Evolutionary conservation across 2,888 invertebrate species (phyloP), one percentile per base, ranked within the genome.

Genomic region (Parascotia fuliginaria): DNA sequence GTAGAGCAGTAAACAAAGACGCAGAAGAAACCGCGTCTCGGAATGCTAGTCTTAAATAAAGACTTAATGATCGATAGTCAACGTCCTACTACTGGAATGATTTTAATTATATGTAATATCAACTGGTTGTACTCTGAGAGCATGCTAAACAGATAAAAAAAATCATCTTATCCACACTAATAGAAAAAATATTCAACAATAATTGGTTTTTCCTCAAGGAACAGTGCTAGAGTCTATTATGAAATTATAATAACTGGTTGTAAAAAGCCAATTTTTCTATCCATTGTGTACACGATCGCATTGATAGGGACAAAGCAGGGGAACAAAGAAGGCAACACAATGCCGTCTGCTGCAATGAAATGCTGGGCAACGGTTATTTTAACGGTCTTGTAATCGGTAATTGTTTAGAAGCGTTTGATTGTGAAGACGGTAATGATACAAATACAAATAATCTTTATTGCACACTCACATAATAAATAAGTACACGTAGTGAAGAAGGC

Each of bases 231-330:
- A 68, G 72, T 70, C 79, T 79, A 79, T 85, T 85, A 83, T 77
- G 74, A 79, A 80, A 83, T 83, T 80, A 83, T 84, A 85, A 82
- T 85, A 86, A 79, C 73, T 65, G 54, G 72, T 64, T 66, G 73
- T 74, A 67, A 77, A 77, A 75, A 85, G 81, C 83, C 87, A 87
- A 87, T 87, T 87, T 87, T 87, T 87, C 80, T 79, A 75, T 75
- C 79, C 70, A 84, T 87, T 87, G 87, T 87, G 76, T 64, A 55
- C 60, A 42, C 73, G 74, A 79, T 77, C 72, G 80, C 76, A 75
- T 64, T 75, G 79, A 79, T 77, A 78, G 69, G 72, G 81, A 84
- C 81, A 81, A 82, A 77, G 81, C 69, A 40, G 15, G 29, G 3
- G 55, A 61, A 68, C 67, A 67, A 70, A 63, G 63, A 40, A 14